Base-by-base conservation (phyloP, 2,113 vertebrate genomes). In the Circaetus cinerascens region DNA sequence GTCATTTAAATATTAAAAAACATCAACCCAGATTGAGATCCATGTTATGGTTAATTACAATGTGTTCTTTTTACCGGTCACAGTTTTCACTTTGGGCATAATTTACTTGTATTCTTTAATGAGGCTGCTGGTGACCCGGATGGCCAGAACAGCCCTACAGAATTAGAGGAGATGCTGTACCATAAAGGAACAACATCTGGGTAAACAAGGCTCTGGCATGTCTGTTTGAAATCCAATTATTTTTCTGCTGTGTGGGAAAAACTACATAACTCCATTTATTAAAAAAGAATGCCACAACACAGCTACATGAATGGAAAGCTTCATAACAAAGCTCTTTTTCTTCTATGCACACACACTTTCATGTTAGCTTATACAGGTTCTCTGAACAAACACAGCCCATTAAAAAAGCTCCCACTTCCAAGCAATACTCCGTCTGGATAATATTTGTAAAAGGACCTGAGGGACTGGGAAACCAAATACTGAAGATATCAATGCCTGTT, bases 101-200 rank as follows among this genome's bases (percentile, higher is more conserved):
- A 17, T 30, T 23, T 83, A 95, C 79, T 82, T 97, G 66, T 80
- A 79, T 6, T 88, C 78, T 93, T 95, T 87, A 97, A 96, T 87
- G 74, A 97, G 75, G 86, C 32, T 96, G 84, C 57, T 48, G 46
- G 72, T 91, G 90, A 96, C 79, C 74, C 10, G 12, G 22, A 73
- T 55, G 22, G 77, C 53, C 45, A 92, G 71, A 91, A 90, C 40
- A 82, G 74, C 80, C 51, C 72, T 87, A 62, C 26, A 90, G 73
- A 96, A 90, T 75, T 94, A 94, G 46, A 93, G 57, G 29, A 89
- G 66, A 41, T 64, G 19, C 86, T 95, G 32, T 62, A 73, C 64
- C 29, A 71, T 30, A 94, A 87, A 92, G 59, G 20, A 91, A 81
- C 34, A 32, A 69, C 45, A 59, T 86, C 32, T 88, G 67, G 38